A percentile compares a stretch with the other conserved stretches of the same genome.
Conservation (phyloP, 1,140 invertebrate genomes). For the Latrodectus geometricus region DNA sequence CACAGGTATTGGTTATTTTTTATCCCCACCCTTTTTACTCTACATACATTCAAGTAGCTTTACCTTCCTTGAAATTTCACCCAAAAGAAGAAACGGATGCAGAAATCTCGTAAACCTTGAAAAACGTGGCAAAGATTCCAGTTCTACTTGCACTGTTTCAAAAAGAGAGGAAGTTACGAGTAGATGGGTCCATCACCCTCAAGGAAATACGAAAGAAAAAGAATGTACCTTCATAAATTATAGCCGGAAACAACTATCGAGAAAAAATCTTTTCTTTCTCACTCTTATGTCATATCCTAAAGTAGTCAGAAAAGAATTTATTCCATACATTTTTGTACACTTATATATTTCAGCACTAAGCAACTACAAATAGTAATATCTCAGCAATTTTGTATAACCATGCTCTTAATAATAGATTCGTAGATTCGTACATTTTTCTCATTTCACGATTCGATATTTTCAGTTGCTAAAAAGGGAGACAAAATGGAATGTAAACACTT, state of each 20-base stretch:
- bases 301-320: constrained; percentile 18
- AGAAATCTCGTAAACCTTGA: constrained; percentile 50
- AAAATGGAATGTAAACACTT: too few relatives aligned
- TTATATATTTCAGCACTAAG: too few relatives aligned
- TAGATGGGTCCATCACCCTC: constrained; percentile 48
- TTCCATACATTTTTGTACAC: background rate
- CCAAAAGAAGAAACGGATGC: constrained; percentile 15
- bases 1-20: background rate
- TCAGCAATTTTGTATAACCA: too few relatives aligned
- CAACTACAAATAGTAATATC: too few relatives aligned
- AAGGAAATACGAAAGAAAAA: constrained; percentile 47
- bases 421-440: too few relatives aligned
- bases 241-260: constrained; percentile 51
- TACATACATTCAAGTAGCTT: background rate
- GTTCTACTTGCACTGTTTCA: constrained; percentile 4
- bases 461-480: too few relatives aligned
- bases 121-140: constrained; percentile 5
- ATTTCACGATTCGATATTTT: too few relatives aligned
- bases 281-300: constrained; percentile 34
- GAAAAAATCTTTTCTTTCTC: constrained; percentile 18
- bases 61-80: background rate
- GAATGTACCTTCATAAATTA: constrained; percentile 55
- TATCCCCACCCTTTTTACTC: background rate
- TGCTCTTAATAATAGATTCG: too few relatives aligned
- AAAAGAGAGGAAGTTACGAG: constrained; percentile 10